A percentile compares a stretch with the other conserved stretches of the same genome.
phyloP scores from a whole-genome alignment of 2,113 vertebrate genomes.

The Phodopus roborovskii region DNA sequence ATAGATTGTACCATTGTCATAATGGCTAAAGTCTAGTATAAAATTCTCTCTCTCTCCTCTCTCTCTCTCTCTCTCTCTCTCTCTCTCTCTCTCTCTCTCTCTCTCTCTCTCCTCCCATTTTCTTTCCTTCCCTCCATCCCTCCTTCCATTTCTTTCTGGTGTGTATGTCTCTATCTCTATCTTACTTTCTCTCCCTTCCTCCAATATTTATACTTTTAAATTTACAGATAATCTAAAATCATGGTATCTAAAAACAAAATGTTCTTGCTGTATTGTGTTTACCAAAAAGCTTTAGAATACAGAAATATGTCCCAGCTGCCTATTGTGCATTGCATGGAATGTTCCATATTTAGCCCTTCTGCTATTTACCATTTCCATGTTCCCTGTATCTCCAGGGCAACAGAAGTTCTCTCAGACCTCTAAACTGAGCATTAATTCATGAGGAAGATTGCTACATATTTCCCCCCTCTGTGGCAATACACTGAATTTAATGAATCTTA shows the following conservation, averaged over 20 bases:
- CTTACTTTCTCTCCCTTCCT: background rate
- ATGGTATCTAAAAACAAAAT: conserved; percentile 12
- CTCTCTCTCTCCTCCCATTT: background rate
- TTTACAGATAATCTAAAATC: conserved; percentile 26
- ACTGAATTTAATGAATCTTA: background rate
- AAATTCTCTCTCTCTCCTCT: background rate
- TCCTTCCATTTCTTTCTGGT: background rate
- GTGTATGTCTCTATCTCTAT: background rate
- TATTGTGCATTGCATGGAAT: conserved; percentile 57
- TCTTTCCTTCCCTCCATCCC: background rate
- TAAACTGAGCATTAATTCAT: background rate
- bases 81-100: background rate
- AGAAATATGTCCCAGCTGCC: background rate
- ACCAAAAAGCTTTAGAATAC: conserved; percentile 40
- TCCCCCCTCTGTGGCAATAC: background rate
- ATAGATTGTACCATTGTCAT: background rate
- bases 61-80: background rate
- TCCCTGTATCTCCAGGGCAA: background rate
- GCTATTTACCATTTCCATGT: conserved; percentile 20
- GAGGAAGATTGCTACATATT: background rate
- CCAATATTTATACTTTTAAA: background rate
- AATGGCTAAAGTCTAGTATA: background rate
- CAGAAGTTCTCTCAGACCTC: background rate
- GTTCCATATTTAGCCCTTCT: conserved; percentile 39
- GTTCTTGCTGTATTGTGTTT: conserved; percentile 44